phyloP scores from a whole-genome alignment of 2,888 invertebrate species.

The Seladonia tumulorum region DNA sequence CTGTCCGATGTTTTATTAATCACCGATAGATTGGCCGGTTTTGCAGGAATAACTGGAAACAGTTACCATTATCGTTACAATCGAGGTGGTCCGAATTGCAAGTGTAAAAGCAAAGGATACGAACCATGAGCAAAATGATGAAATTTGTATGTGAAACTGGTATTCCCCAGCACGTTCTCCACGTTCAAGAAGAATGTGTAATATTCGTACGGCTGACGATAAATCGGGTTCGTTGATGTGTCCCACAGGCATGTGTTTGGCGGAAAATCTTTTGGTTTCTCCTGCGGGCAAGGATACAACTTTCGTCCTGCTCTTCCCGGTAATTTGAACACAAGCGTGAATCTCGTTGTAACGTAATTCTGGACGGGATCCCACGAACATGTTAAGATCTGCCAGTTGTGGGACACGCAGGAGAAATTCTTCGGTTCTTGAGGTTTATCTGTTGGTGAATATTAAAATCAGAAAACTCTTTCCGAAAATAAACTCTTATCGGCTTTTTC shows the following conservation, averaged over 20 bases:
- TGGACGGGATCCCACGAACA: slow-evolving; percentile 90
- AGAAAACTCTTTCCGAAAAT: neutral
- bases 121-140: slow-evolving; percentile 86
- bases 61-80: slow-evolving; percentile 4
- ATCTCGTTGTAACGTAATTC: slow-evolving; percentile 86
- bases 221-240: slow-evolving; percentile 85
- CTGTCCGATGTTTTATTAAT: slow-evolving; percentile 84
- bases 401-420: slow-evolving; percentile 90
- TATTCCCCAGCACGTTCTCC: slow-evolving; percentile 87
- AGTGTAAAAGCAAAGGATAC: slow-evolving; percentile 58
- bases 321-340: slow-evolving; percentile 85
- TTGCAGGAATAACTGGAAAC: slow-evolving; percentile 84
- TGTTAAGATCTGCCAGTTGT: slow-evolving; percentile 90
- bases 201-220: slow-evolving; percentile 85
- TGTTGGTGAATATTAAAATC: slow-evolving; percentile 71
- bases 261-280: slow-evolving; percentile 47
- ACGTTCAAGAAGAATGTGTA: slow-evolving; percentile 88
- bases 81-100: neutral
- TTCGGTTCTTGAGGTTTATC: slow-evolving; percentile 87
- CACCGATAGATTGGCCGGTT: slow-evolving; percentile 84
- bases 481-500: neutral
- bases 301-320: slow-evolving; percentile 82
- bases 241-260: slow-evolving; percentile 85
- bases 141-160: slow-evolving; percentile 85
- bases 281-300: slow-evolving; percentile 73